A percentile compares a stretch with the other conserved stretches of the same genome.
phyloP scores from a whole-genome alignment of 2,113 vertebrate genomes.

The Nestor notabilis region DNA sequence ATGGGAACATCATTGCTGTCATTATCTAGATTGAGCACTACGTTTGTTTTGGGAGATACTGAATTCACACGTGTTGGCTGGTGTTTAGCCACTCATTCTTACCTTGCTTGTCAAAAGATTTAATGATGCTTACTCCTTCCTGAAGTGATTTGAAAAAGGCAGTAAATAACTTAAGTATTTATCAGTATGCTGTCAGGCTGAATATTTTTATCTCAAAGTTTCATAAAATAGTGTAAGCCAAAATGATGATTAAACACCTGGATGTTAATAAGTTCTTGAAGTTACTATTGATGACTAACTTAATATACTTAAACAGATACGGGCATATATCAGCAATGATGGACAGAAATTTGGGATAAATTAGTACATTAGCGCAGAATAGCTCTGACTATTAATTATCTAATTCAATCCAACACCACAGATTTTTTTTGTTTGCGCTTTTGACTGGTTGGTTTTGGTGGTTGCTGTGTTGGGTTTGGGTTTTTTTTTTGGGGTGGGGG shows the following conservation, averaged over 20 bases:
- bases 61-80: not conserved
- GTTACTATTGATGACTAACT: not conserved
- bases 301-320: not conserved
- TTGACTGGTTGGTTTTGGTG: fast-evolving
- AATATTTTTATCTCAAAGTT: not conserved
- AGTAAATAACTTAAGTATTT: not conserved
- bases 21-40: not conserved
- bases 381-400: not conserved
- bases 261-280: not conserved
- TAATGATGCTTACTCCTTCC: not conserved
- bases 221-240: not conserved
- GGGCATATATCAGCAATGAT: not conserved
- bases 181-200: not conserved
- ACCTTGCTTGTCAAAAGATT: not conserved
- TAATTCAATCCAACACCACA: not conserved
- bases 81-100: not conserved
- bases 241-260: not conserved
- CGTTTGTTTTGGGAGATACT: not conserved
- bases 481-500: no score
- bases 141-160: not conserved
- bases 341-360: not conserved
- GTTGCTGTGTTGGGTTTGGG: not conserved
- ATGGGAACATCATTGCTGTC: not conserved
- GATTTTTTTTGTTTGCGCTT: fast-evolving
- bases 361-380: not conserved